A percentile compares a stretch with the other conserved stretches of the same genome.
Evolutionary conservation across 2,113 vertebrate species (phyloP).

Genomic region (Oncorhynchus clarkii): DNA sequence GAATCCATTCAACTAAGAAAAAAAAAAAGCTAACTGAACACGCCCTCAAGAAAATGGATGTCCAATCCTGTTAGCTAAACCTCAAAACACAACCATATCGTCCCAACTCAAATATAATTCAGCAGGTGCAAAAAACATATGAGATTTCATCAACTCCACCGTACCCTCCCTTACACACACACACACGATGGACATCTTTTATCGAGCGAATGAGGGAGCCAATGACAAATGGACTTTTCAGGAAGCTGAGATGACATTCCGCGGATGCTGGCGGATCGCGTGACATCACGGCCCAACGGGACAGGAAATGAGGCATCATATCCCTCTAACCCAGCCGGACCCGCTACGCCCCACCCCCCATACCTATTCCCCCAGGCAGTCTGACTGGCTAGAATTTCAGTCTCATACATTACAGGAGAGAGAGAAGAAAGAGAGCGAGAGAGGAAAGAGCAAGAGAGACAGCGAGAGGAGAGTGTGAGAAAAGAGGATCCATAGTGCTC

Average conservation of each 20-base stretch:
- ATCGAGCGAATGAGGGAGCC: neutral
- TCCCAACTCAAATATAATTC: too few species aligned
- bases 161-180: too few species aligned
- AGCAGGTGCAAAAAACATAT: too few species aligned
- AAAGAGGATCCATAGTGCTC: neutral
- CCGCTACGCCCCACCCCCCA: neutral
- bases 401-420: neutral
- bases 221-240: neutral
- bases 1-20: too few species aligned
- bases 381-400: neutral
- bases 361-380: neutral
- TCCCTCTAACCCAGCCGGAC: neutral
- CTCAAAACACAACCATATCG: too few species aligned
- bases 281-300: constrained; percentile 9
- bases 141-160: too few species aligned
- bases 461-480: neutral
- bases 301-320: constrained; percentile 24
- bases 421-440: too few species aligned
- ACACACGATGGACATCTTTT: too few species aligned
- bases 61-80: too few species aligned
- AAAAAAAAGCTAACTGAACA: too few species aligned
- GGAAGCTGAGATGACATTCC: neutral
- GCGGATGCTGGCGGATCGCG: neutral
- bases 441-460: too few species aligned
- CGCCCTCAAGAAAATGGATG: too few species aligned